These are phyloP conservation scores for Sycobia sp. DNA, from an alignment of 1,140 invertebrate genomes.

Conservation along the genomic window DNA sequence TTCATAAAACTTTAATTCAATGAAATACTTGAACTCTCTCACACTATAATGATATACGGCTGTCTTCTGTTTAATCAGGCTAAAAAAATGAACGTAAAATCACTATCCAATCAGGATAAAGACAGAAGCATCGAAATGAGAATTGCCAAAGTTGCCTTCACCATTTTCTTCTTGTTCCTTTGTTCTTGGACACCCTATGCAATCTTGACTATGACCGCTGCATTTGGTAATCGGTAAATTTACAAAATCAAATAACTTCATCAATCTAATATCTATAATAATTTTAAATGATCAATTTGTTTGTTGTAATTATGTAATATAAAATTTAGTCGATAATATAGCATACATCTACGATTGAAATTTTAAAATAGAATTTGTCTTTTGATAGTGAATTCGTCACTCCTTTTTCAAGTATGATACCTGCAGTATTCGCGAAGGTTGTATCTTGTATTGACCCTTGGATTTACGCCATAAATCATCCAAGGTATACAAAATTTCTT, in stretches of 20 bases:
- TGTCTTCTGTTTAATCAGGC: neutral
- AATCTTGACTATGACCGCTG: slow-evolving; percentile 72
- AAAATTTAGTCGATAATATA: too few species aligned
- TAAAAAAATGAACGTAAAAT: slow-evolving; percentile 80
- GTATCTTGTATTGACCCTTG: slow-evolving; percentile 81
- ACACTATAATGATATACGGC: neutral
- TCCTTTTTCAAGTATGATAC: slow-evolving; percentile 74
- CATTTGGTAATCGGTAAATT: slow-evolving; percentile 71
- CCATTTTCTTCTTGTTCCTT: slow-evolving; percentile 76
- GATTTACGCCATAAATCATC: slow-evolving; percentile 80
- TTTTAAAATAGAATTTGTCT: neutral
- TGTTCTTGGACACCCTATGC: slow-evolving; percentile 79
- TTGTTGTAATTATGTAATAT: too few species aligned
- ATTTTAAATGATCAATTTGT: too few species aligned
- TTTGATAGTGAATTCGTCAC: slow-evolving; percentile 65
- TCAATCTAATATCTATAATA: neutral
- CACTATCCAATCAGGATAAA: slow-evolving; percentile 72
- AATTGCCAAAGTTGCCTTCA: slow-evolving; percentile 78
- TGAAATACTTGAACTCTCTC: neutral
- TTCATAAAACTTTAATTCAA: neutral
- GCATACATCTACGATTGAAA: too few species aligned
- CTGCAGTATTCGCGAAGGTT: slow-evolving; percentile 72
- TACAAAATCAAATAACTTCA: neutral
- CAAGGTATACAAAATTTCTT: slow-evolving; percentile 67
- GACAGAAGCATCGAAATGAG: slow-evolving; percentile 72